Evolutionary conservation across 1,140 invertebrate genomes (phyloP).

Genomic region (Drosophila biarmipes): DNA sequence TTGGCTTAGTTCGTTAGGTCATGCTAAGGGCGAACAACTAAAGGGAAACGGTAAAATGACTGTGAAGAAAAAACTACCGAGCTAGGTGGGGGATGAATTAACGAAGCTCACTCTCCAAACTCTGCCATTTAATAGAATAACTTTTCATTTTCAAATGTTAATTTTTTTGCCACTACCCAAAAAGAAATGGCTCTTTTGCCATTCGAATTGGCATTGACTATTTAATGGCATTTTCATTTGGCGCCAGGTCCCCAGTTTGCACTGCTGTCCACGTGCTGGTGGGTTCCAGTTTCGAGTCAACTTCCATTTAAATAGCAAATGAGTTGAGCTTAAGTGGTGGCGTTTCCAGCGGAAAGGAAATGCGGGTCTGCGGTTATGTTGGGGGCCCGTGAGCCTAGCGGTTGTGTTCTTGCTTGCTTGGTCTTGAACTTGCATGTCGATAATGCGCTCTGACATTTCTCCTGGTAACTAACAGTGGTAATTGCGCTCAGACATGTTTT

Average conservation of each 20-base stretch:
- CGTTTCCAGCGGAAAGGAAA: conserved; percentile 1
- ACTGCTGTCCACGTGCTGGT: conserved; percentile 31
- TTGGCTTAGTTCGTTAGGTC: conserved; percentile 48
- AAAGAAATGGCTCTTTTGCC: neutral
- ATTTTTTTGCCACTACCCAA: conserved; percentile 11
- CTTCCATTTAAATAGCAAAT: conserved; percentile 78
- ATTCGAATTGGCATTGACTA: conserved; percentile 15
- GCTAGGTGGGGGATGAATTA: conserved; percentile 13
- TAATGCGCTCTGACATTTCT: conserved; percentile 58
- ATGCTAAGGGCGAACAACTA: conserved; percentile 34
- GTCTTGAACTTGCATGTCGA: conserved; percentile 78
- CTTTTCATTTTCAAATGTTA: neutral
- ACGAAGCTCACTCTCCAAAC: conserved; percentile 11
- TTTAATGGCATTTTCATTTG: conserved; percentile 31
- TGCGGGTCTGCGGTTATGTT: neutral
- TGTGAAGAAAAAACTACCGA: conserved; percentile 11
- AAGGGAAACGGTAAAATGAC: conserved; percentile 26
- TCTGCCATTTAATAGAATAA: too few species aligned
- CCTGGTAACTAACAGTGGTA: conserved; percentile 30
- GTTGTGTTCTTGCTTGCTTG: conserved; percentile 36
- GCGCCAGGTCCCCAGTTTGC: conserved; percentile 26
- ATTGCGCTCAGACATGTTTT: conserved; percentile 35
- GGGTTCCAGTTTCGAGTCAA: conserved; percentile 38
- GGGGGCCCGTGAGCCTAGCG: conserved; percentile 8
- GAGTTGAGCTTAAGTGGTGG: conserved; percentile 43